Evolutionary conservation across 2,113 vertebrate species (phyloP).

Genomic region (Aix galericulata): DNA sequence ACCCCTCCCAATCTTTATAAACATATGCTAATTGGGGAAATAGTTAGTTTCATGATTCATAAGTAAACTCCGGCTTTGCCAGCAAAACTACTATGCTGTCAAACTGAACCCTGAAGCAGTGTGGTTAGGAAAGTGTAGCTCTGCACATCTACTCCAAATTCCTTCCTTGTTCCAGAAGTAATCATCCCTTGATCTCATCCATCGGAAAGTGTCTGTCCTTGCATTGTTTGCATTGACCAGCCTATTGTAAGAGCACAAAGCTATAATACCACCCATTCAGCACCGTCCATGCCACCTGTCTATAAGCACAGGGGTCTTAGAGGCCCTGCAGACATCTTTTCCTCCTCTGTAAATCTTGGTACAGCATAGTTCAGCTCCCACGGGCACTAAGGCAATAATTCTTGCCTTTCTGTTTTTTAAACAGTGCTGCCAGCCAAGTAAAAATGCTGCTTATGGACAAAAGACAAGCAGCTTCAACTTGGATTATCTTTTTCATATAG

Average conservation of each 20-base stretch:
- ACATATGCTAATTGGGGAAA: neutral
- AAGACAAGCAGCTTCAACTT: neutral
- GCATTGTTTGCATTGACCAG: rapidly evolving
- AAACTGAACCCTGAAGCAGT: neutral
- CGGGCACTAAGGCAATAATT: neutral
- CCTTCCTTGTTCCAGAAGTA: neutral
- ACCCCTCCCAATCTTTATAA: neutral
- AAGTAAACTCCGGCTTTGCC: neutral
- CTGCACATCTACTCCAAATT: neutral
- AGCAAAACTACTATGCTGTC: neutral
- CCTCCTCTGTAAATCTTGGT: neutral
- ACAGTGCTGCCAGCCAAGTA: neutral
- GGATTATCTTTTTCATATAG: neutral
- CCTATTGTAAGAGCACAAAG: neutral
- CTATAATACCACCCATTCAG: neutral
- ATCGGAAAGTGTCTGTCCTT: neutral
- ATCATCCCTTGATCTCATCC: neutral
- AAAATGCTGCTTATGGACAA: neutral
- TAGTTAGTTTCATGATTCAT: neutral
- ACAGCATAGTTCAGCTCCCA: neutral
- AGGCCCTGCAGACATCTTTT: neutral
- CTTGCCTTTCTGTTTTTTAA: neutral
- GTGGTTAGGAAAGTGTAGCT: neutral
- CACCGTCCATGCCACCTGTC: neutral
- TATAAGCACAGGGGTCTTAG: neutral